phyloP scores from a whole-genome alignment of 1,140 invertebrate species.

The Hyles euphorbiae region DNA sequence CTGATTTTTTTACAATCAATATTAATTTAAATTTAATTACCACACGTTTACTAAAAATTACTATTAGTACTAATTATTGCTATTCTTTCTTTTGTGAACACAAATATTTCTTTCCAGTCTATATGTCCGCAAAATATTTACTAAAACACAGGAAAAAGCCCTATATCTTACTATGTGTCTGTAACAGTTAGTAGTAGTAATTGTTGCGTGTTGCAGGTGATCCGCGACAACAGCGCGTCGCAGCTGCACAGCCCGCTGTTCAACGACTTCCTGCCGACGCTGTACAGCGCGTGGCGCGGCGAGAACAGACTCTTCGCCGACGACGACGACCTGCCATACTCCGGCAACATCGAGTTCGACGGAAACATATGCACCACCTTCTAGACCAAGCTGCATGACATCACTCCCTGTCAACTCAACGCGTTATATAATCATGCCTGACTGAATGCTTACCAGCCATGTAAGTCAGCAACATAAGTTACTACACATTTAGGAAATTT shows the following conservation, averaged over 20 bases:
- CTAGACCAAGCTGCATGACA: slow-evolving; percentile 22
- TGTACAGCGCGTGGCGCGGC: slow-evolving; percentile 53
- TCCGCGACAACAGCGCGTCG: slow-evolving; percentile 47
- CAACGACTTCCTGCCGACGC: slow-evolving; percentile 59
- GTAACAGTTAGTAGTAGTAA: not conserved
- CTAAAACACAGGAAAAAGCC: too few species aligned
- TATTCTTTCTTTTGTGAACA: too few species aligned
- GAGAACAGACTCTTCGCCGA: slow-evolving; percentile 30
- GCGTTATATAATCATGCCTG: not conserved
- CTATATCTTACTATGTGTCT: too few species aligned
- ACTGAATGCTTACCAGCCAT: too few species aligned
- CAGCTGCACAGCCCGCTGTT: slow-evolving; percentile 44
- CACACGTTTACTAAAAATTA: too few species aligned
- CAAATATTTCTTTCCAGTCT: too few species aligned
- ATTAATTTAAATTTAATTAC: too few species aligned
- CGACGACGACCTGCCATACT: slow-evolving; percentile 17
- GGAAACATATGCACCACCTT: slow-evolving; percentile 61
- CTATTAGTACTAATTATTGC: too few species aligned
- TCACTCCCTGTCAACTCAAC: not conserved
- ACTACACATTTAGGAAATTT: too few species aligned
- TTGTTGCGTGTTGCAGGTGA: slow-evolving; percentile 34
- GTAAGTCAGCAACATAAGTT: too few species aligned
- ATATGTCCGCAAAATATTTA: too few species aligned
- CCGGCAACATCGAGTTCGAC: slow-evolving; percentile 53
- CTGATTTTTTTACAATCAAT: too few species aligned